Percentiles rank a stretch among this genome's conserved stretches.
Conservation (phyloP, 1,140 invertebrate species). For the Saccostrea cuccullata region DNA sequence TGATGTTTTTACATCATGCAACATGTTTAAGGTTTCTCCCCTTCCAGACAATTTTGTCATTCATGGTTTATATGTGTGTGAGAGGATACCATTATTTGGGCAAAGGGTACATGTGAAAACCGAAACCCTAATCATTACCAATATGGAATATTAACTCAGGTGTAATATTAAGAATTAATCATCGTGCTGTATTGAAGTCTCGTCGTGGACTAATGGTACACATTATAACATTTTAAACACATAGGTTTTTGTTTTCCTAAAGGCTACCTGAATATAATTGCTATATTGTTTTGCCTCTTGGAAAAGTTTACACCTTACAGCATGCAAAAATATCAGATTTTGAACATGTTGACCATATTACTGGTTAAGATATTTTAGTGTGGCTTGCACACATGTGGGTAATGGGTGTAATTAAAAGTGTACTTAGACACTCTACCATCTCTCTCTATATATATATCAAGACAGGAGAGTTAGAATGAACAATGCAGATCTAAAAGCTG, state of each 20-base stretch:
- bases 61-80: neutral
- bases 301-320: neutral
- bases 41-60: neutral
- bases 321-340: constrained; percentile 25
- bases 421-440: neutral
- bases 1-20: constrained; percentile 9
- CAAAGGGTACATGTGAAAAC: constrained; percentile 19
- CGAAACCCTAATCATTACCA: neutral
- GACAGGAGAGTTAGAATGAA: neutral
- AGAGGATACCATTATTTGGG: neutral
- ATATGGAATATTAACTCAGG: constrained; percentile 17
- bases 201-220: constrained; percentile 8
- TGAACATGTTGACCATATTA: constrained; percentile 16
- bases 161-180: constrained; percentile 17
- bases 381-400: neutral
- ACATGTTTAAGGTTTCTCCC: neutral
- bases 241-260: neutral
- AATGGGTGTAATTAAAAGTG: neutral
- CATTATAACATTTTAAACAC: constrained; percentile 14
- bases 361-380: neutral
- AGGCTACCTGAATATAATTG: neutral
- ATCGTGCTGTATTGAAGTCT: neutral
- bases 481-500: neutral
- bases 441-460: neutral
- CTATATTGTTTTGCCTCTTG: neutral